Evolutionary conservation across 1,140 invertebrate genomes (phyloP).

Genomic region (Scaptodrosophila lebanonensis): DNA sequence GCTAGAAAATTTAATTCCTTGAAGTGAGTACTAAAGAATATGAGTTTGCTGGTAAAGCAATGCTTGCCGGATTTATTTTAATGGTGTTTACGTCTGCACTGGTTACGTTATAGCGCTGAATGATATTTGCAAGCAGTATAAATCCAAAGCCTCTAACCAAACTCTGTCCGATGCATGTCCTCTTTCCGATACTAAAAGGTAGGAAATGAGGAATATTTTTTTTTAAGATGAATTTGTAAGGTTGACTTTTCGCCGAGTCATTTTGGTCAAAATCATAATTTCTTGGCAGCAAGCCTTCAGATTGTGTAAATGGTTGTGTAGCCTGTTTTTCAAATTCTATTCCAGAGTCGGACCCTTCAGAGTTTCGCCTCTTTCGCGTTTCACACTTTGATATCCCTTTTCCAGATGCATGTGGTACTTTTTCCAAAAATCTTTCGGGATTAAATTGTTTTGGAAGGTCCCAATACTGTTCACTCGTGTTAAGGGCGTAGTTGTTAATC

Average conservation of each 20-base stretch:
- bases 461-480: conserved; percentile 87
- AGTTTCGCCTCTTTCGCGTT: conserved; percentile 20
- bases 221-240: conserved; percentile 57
- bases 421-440: conserved; percentile 85
- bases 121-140: conserved; percentile 83
- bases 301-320: background rate
- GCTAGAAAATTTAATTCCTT: no score
- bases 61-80: conserved; percentile 81
- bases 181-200: conserved; percentile 90
- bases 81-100: conserved; percentile 79
- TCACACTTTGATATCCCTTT: conserved; percentile 3
- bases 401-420: background rate
- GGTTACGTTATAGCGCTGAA: conserved; percentile 86
- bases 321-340: conserved; percentile 78
- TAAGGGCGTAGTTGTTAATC: conserved; percentile 92
- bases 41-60: conserved; percentile 83
- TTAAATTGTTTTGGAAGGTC: conserved; percentile 84
- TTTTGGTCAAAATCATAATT: background rate
- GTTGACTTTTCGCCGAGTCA: background rate
- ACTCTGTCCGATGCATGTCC: conserved; percentile 93
- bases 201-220: conserved; percentile 85
- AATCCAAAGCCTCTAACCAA: conserved; percentile 87
- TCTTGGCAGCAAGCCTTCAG: background rate
- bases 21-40: conserved; percentile 77
- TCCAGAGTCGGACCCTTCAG: conserved; percentile 77